A percentile compares a stretch with the other conserved stretches of the same genome.
These are phyloP conservation scores for Pharmacophagus antenor DNA, from an alignment of 2,888 invertebrate species.

Conservation along the genomic window DNA sequence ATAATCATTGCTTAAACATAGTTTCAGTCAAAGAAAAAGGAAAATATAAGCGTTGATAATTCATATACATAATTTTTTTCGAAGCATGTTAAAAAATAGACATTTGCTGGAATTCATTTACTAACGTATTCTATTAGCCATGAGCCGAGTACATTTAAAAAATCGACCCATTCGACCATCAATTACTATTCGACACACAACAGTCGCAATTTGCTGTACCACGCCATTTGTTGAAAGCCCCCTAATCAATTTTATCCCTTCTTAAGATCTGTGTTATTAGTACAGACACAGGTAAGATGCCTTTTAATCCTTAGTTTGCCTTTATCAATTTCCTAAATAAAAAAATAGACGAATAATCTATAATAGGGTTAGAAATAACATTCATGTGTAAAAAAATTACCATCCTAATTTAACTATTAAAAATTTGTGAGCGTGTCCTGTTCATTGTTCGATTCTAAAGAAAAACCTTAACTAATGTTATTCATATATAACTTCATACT, in stretches of 20 bases:
- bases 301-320: neutral
- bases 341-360: neutral
- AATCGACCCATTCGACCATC: constrained; percentile 27
- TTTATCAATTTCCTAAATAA: neutral
- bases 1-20: too few species aligned
- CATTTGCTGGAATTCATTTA: neutral
- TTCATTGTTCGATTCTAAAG: too few species aligned
- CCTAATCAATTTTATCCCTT: constrained; percentile 24
- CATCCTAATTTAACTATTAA: too few species aligned
- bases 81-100: too few species aligned
- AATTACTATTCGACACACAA: constrained; percentile 27
- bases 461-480: too few species aligned
- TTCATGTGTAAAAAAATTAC: too few species aligned
- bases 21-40: too few species aligned
- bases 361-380: too few species aligned
- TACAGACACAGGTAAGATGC: constrained; percentile 9
- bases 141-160: constrained; percentile 20
- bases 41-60: too few species aligned
- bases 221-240: constrained; percentile 25
- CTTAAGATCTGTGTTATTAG: constrained; percentile 23
- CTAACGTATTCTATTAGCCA: constrained; percentile 6
- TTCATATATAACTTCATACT: too few species aligned
- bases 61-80: too few species aligned
- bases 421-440: too few species aligned
- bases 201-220: constrained; percentile 26